Evolutionary conservation across 2,888 invertebrate species (phyloP).

Genomic region (Drosophila macrospina): DNA sequence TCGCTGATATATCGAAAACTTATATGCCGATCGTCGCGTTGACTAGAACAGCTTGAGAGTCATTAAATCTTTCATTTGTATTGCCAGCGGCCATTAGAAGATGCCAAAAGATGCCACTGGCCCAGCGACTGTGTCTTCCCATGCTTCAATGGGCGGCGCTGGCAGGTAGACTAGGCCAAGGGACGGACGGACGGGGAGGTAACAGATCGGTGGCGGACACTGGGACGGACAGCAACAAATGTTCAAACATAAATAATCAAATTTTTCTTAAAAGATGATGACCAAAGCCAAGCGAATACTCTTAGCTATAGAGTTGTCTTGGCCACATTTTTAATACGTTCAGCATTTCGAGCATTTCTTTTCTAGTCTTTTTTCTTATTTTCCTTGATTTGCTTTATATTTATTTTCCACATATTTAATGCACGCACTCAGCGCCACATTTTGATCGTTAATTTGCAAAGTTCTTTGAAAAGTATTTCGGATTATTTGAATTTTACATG

Average conservation of each 20-base stretch:
- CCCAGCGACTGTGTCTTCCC: slow-evolving; percentile 39
- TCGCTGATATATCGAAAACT: slow-evolving; percentile 66
- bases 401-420: slow-evolving; percentile 44
- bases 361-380: slow-evolving; percentile 17
- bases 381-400: slow-evolving; percentile 16
- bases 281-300: slow-evolving; percentile 22
- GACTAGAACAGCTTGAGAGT: slow-evolving; percentile 64
- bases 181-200: not conserved
- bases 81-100: slow-evolving; percentile 75
- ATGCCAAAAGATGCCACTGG: slow-evolving; percentile 63
- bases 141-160: slow-evolving; percentile 72
- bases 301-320: slow-evolving; percentile 61
- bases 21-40: slow-evolving; percentile 42
- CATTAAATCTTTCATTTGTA: slow-evolving; percentile 80
- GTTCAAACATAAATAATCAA: slow-evolving; percentile 77
- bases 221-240: slow-evolving; percentile 74
- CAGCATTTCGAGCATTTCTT: slow-evolving; percentile 41
- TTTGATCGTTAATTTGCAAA: slow-evolving; percentile 68
- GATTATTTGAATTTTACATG: slow-evolving; percentile 65
- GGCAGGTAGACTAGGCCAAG: slow-evolving; percentile 53
- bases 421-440: slow-evolving; percentile 65
- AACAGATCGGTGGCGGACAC: slow-evolving; percentile 10
- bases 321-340: slow-evolving; percentile 60
- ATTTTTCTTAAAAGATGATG: slow-evolving; percentile 26
- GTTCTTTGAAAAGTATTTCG: slow-evolving; percentile 55